A percentile compares a stretch with the other conserved stretches of the same genome.
Conservation (phyloP, 1,140 invertebrate genomes). For the Lordiphosa collinella region DNA sequence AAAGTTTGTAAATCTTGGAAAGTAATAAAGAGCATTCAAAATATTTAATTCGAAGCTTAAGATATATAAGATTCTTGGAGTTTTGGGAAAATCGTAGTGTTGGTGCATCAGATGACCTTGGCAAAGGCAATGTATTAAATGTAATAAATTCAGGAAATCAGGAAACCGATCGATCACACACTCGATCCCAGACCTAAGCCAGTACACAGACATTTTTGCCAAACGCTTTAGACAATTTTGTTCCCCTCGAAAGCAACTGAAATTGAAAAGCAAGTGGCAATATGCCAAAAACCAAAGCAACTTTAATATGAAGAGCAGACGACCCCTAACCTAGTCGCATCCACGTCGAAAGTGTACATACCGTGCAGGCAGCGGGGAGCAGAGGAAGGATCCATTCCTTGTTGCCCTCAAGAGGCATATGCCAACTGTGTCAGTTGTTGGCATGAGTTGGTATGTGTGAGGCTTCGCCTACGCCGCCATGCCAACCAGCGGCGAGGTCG, state of each 20-base stretch:
- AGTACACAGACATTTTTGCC: constrained; percentile 25
- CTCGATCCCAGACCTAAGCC: too few species aligned
- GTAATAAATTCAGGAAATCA: too few species aligned
- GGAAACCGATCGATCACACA: too few species aligned
- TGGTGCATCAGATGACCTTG: too few species aligned
- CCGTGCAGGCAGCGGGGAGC: background rate
- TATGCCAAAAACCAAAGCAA: constrained; percentile 41
- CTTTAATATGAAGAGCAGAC: constrained; percentile 34
- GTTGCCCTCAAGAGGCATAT: constrained; percentile 26
- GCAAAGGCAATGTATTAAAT: too few species aligned
- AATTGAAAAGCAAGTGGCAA: constrained; percentile 63
- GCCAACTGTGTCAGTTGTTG: constrained; percentile 66
- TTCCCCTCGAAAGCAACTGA: constrained; percentile 30
- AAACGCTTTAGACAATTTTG: background rate
- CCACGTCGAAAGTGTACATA: background rate
- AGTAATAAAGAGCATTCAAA: too few species aligned
- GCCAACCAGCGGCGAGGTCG: constrained; percentile 72
- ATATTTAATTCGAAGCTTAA: too few species aligned
- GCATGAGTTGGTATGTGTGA: constrained; percentile 14
- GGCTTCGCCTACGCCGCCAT: constrained; percentile 55
- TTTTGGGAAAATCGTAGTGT: too few species aligned
- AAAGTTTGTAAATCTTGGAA: too few species aligned
- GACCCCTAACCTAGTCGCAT: background rate
- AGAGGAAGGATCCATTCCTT: background rate
- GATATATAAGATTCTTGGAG: too few species aligned